Base-by-base conservation (phyloP, 2,113 vertebrate genomes). In the Nyctibius bracteatus region DNA sequence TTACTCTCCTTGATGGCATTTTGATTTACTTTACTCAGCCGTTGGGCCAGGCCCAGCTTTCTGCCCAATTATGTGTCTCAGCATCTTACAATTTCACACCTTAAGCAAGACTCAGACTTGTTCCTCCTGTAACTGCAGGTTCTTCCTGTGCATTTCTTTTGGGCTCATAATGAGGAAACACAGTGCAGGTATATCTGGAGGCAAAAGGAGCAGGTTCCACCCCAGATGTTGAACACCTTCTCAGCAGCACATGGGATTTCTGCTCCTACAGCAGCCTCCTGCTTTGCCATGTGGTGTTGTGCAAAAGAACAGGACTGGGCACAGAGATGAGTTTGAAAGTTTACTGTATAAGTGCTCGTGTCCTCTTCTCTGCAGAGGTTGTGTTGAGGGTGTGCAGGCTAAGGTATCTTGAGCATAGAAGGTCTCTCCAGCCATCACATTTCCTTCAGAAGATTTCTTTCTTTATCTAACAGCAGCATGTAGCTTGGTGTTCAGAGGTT, bases 1-100 rank as follows among this genome's bases (percentile, higher is more conserved):
- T 91, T 84, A 81, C 77, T 94, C 74, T 80, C 46, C 67, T 90
- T 86, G 68, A 58, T 94, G 78, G 54, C 35, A 51, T 91, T 79
- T 77, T 92, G 80, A 90, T 90, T 86, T 74, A 73, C 68, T 73
- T 93, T 47, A 78, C 46, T 57, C 65, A 61, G 52, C 77, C 33
- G 62, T 51, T 72, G 88, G 61, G 58, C 83, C 57, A 81, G 73
- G 21, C 37, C 52, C 88, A 90, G 31, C 55, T 85, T 93, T 79
- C 62, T 88, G 62, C 65, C 58, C 54, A 75, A 39, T 68, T 79
- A 31, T 11, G 8, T 83, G 37, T 79, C 61, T 88, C 81, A 54
- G 25, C 8, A 1, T 77, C 59, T 72, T 81, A 47, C 52, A 65
- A 7, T 88, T 94, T 92, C 55, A 80, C 65, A 55, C 54, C 65